Base-by-base conservation (phyloP, 2,888 invertebrate species). In the Cyclophora albipunctata region DNA sequence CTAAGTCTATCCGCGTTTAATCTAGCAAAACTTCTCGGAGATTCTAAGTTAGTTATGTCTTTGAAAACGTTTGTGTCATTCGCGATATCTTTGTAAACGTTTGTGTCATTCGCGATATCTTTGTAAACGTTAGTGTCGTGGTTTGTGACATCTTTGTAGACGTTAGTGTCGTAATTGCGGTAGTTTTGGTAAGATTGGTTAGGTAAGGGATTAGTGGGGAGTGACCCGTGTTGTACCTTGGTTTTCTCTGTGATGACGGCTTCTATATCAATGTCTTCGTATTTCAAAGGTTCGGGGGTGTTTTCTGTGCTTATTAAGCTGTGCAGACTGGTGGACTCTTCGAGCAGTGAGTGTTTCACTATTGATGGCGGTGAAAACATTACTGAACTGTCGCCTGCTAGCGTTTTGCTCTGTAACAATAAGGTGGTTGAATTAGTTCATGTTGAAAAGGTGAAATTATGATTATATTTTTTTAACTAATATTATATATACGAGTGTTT, bases 331-430 rank as follows among this genome's bases (percentile, higher is more conserved):
- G 91, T 91, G 2, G 91, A 90, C 57, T 90, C 91, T 71, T 91
- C 91, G 53, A 93, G 90, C 45, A 96, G 90, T 3, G 95, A 93
- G 69, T 96, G 93, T 72, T 95, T 95, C 67, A 96, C 92, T 59
- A 97, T 95, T 33, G 95, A 95, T 1, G 96, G 94, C 0, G 97
- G 96, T 0, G 96, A 96, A 77, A 96, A 96, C 65, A 95, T 83
- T 5, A 94, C 92, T 47, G 95, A 95, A 40, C 92, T 92, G 71
- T 94, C 93, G 3, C 93, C 93, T 7, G 91, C 92, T 67, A 97
- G 82, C 48, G 95, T 94, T 90, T 96, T 96, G 79, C 96, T 96
- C 95, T 96, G 91, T 46, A 92, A 92, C 64, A 75, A 81, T 59
- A 46, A 20, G 20, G 20, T 20, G 20, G 1, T 20, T 20, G 20